These are phyloP conservation scores for Ceyx melanurus DNA, from an alignment of 2,113 vertebrate species.

Conservation along the genomic window DNA sequence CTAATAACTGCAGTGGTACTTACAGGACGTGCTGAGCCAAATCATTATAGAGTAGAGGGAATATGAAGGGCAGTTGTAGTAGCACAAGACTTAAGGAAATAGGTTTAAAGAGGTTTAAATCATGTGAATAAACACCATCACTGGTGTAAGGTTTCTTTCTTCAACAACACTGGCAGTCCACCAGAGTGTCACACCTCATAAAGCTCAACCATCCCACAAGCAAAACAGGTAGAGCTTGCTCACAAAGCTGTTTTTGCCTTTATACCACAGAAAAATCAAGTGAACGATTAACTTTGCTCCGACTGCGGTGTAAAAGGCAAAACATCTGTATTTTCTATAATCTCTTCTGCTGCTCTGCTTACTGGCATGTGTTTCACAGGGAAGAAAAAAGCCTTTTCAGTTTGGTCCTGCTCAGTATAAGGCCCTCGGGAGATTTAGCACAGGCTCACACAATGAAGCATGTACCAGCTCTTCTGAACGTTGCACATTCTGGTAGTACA, in stretches of 20 bases:
- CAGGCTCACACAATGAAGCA: background rate
- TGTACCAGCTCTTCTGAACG: rapidly evolving
- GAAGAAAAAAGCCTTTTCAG: background rate
- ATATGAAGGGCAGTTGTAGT: background rate
- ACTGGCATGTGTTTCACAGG: background rate
- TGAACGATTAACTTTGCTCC: background rate
- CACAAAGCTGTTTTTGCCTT: background rate
- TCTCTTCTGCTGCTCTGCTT: background rate
- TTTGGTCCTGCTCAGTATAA: background rate
- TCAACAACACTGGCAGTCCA: background rate
- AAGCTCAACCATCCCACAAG: background rate
- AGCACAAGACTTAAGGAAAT: background rate
- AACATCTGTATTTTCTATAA: background rate
- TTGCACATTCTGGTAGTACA: background rate
- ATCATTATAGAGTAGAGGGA: background rate
- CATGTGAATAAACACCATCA: background rate
- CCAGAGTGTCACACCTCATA: background rate
- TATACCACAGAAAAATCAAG: background rate
- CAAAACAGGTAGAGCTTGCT: background rate
- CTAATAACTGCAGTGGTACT: background rate
- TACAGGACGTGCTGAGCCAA: background rate
- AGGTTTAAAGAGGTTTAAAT: background rate
- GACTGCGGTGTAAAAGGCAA: background rate
- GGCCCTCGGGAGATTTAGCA: background rate
- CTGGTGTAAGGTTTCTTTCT: background rate